Conservation (phyloP, 1,140 invertebrate species). For the Amyelois transitella region DNA sequence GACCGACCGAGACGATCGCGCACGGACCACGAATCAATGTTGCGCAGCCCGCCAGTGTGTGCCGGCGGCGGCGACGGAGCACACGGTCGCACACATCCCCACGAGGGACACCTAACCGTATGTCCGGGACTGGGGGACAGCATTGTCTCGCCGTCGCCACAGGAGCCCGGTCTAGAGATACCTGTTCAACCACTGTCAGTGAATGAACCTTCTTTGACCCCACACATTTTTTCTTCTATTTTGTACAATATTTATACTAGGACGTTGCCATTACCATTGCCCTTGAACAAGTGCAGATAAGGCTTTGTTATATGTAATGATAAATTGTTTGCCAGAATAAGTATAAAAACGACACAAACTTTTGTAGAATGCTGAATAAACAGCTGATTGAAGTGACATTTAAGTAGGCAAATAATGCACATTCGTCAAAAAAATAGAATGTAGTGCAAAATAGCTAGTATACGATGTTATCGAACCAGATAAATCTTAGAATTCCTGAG, state of each 20-base stretch:
- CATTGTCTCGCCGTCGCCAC: constrained; percentile 28
- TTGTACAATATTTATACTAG: neutral
- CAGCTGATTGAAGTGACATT: too few relatives aligned
- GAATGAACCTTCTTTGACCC: constrained; percentile 18
- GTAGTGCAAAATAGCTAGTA: neutral
- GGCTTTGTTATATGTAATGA: neutral
- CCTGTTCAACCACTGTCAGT: constrained; percentile 20
- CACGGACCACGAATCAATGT: constrained; percentile 64
- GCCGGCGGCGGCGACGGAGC: constrained; percentile 19
- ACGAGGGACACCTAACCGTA: constrained; percentile 12
- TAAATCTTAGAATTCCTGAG: constrained; percentile 4
- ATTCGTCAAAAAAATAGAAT: neutral
- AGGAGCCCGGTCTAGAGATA: constrained; percentile 19
- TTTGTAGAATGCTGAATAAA: too few relatives aligned
- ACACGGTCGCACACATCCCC: constrained; percentile 32
- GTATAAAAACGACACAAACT: too few relatives aligned
- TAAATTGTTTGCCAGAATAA: neutral
- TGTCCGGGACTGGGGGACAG: constrained; percentile 26
- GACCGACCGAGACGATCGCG: constrained; percentile 31
- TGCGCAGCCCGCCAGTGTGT: constrained; percentile 39
- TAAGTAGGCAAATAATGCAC: neutral
- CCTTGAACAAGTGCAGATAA: neutral
- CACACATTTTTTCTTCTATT: neutral
- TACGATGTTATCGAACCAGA: constrained; percentile 4
- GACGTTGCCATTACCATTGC: neutral